Base-by-base conservation (phyloP, 2,888 invertebrate genomes). In the Neoaliturus tenellus region DNA sequence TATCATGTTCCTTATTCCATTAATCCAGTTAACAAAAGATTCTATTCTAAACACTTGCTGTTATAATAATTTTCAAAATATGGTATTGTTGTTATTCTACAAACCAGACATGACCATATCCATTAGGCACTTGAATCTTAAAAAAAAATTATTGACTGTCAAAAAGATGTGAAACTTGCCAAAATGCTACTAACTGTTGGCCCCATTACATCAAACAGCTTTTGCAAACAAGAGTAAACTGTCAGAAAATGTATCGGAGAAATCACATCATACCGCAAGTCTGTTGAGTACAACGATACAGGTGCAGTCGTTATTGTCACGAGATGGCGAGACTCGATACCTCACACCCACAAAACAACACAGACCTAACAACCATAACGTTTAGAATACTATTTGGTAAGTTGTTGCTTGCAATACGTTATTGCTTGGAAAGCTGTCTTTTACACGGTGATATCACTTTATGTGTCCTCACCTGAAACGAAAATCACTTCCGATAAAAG, bases 371-470 rank as follows among this genome's bases (percentile, higher is more conserved):
- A 55, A 82, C 73, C 82, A 73, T 82, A 23, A 81, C 31, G 55
- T 73, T 82, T 82, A 82, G 82, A 73, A 82, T 82, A 82, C 82
- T 82, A 82, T 73, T 20, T 73, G 82, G 71, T 82, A 82, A 67
- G 78, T 71, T 81, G 71, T 82, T 73, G 82, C 73, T 82, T 51
- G 82, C 73, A 73, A 80, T 80, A 80, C 20, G 48, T 82, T 82
- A 82, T 82, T 82, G 82, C 82, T 82, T 55, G 31, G 71, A 55
- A 81, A 82, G 82, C 82, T 82, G 82, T 82, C 82, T 82, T 82
- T 82, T 73, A 82, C 41, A 41, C 20, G 62, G 33, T 31, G 35
- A 31, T 39, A 35, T 44, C 81, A 48, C 33, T 14, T 48, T 51
- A 6, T 39, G 48, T 25, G 69, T 67, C 44, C 35, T 39, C 73